Evolutionary conservation across 2,888 invertebrate species (phyloP).

Genomic region (Agonopterix heracliana): DNA sequence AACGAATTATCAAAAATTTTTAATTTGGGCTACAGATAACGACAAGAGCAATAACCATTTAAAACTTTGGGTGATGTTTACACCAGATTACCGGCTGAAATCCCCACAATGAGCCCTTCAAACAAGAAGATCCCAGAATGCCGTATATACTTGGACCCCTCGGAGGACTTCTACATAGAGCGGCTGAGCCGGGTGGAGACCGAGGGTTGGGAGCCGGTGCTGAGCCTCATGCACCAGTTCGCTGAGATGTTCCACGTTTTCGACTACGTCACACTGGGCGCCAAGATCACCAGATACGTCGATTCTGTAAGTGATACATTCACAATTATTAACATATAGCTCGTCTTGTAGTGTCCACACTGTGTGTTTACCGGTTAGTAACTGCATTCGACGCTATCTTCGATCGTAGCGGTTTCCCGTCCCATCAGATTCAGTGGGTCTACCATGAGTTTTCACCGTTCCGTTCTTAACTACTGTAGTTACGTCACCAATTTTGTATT

Average conservation of each 20-base stretch:
- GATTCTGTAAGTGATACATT: conserved; percentile 45
- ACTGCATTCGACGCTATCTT: too few species aligned
- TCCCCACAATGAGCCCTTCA: conserved; percentile 31
- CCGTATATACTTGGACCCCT: conserved; percentile 24
- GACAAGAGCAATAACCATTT: too few species aligned
- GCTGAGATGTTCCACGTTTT: conserved; percentile 43
- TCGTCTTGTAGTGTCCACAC: too few species aligned
- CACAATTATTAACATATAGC: not conserved
- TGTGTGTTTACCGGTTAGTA: too few species aligned
- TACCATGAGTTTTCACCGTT: too few species aligned
- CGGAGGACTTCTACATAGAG: conserved; percentile 47
- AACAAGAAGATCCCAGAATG: conserved; percentile 51
- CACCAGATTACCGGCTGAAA: conserved; percentile 41
- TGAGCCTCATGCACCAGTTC: conserved; percentile 51
- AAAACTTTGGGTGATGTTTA: too few species aligned
- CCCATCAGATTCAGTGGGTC: too few species aligned
- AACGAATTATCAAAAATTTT: too few species aligned
- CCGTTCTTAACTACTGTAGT: too few species aligned
- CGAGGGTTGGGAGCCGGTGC: conserved; percentile 44
- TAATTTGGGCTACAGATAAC: too few species aligned
- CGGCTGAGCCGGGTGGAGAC: conserved; percentile 35
- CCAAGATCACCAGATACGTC: conserved; percentile 53
- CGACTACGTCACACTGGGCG: conserved; percentile 45
- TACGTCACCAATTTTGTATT: too few species aligned
- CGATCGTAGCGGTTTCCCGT: too few species aligned